Percentiles rank a stretch among this genome's conserved stretches.
Evolutionary conservation across 2,888 invertebrate genomes (phyloP).

Genomic region (Macrophya annulata): DNA sequence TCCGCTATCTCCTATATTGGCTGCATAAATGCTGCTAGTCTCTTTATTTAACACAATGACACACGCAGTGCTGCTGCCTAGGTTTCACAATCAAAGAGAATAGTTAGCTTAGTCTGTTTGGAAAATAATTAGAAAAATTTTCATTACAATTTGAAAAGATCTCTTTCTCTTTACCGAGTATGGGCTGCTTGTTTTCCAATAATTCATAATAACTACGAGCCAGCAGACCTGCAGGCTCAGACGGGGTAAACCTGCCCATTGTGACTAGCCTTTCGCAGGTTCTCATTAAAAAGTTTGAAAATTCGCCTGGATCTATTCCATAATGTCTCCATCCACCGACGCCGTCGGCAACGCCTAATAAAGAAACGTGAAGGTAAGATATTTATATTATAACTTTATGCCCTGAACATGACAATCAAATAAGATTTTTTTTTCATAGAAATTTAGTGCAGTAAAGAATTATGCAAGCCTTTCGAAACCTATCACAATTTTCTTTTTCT

Average conservation of each 20-base stretch:
- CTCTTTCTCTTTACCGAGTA: constrained; percentile 86
- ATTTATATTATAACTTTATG: neutral
- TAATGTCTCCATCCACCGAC: constrained; percentile 99
- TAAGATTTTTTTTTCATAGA: neutral
- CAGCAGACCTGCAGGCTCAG: constrained; percentile 93
- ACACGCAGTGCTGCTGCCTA: constrained; percentile 99
- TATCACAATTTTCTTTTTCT: neutral
- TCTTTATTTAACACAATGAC: constrained; percentile 96
- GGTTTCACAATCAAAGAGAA: constrained; percentile 65
- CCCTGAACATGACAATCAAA: neutral
- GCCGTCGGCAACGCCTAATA: constrained; percentile 97
- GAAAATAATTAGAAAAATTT: neutral
- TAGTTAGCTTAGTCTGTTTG: neutral
- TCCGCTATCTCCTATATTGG: constrained; percentile 99
- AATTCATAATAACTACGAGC: constrained; percentile 96
- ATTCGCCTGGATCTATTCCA: constrained; percentile 98
- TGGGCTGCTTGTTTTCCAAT: constrained; percentile 94
- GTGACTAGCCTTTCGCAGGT: constrained; percentile 96
- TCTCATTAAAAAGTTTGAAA: constrained; percentile 96
- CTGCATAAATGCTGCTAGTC: constrained; percentile 95
- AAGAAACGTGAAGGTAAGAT: constrained; percentile 14
- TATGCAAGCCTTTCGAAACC: neutral
- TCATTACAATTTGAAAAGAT: constrained; percentile 1
- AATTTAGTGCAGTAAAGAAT: neutral
- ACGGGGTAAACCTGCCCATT: constrained; percentile 93